Percentiles rank a stretch among this genome's conserved stretches.
Evolutionary conservation across 2,888 invertebrate species (phyloP).

Genomic region (Thysanoteuthis rhombus): DNA sequence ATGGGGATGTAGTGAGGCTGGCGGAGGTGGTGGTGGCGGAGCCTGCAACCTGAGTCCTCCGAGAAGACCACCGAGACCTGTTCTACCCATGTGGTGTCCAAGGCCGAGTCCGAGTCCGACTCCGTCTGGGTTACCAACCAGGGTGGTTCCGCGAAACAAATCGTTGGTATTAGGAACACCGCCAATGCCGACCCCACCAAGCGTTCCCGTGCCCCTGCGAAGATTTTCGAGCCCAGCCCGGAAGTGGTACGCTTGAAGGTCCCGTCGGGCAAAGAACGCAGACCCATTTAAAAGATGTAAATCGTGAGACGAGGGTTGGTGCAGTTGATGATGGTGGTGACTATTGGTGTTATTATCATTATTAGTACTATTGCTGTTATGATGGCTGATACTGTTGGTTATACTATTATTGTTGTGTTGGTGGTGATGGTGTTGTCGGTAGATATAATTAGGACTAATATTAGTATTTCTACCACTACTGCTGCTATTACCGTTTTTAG

Average conservation of each 20-base stretch:
- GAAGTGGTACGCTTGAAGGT: not conserved
- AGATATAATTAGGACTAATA: not conserved
- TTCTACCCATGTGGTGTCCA: not conserved
- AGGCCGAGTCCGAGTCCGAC: not conserved
- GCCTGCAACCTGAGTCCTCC: not conserved
- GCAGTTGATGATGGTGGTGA: slow-evolving; percentile 19
- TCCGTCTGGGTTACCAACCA: not conserved
- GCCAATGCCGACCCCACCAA: not conserved
- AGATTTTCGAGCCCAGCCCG: slow-evolving; percentile 24
- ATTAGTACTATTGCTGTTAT: not conserved
- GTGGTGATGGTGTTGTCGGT: not conserved
- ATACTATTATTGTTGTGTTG: not conserved
- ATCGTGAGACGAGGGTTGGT: not conserved
- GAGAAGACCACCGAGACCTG: not conserved
- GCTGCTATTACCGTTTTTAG: not conserved
- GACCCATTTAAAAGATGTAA: not conserved
- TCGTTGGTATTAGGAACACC: not conserved
- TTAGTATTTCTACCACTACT: not conserved
- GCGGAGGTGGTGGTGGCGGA: not conserved
- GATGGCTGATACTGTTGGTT: not conserved
- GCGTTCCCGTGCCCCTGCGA: not conserved
- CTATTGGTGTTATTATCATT: not conserved
- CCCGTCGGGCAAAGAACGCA: not conserved
- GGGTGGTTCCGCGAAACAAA: not conserved
- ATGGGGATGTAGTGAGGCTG: not conserved